These are phyloP conservation scores for Abrostola tripartita DNA, from an alignment of 2,888 invertebrate genomes.

Conservation along the genomic window DNA sequence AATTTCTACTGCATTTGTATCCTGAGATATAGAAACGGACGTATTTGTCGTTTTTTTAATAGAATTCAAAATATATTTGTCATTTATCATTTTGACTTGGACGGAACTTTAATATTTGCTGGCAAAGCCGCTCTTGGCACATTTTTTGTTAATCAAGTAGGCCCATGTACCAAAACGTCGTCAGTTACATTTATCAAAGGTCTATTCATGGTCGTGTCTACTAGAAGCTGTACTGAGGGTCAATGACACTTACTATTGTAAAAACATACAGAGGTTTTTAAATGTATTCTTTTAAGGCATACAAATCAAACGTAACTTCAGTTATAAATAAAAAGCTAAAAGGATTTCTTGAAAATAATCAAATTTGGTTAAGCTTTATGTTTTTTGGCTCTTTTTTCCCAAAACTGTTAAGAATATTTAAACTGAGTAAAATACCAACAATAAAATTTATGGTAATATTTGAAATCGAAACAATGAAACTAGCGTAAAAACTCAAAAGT, in stretches of 20 bases:
- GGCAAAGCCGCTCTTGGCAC: constrained; percentile 10
- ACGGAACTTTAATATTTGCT: background rate
- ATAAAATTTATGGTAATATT: no score
- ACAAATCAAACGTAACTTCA: background rate
- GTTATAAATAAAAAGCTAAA: background rate
- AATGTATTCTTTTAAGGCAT: background rate
- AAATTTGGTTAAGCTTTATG: background rate
- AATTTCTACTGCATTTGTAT: no score
- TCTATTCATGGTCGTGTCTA: constrained; percentile 43
- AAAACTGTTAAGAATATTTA: no score
- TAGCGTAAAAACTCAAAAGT: constrained; percentile 7
- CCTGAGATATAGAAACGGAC: no score
- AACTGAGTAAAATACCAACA: no score
- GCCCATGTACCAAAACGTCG: constrained; percentile 27
- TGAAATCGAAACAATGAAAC: no score
- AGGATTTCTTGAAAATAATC: background rate
- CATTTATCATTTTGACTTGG: no score
- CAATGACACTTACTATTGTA: constrained; percentile 17
- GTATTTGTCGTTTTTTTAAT: no score
- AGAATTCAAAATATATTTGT: no score
- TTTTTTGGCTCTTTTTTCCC: no score
- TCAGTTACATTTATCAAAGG: constrained; percentile 37
- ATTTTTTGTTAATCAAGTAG: constrained; percentile 22
- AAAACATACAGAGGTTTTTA: background rate
- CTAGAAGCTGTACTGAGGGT: constrained; percentile 32